These are phyloP conservation scores for Drosophila phalerata DNA, from an alignment of 2,888 invertebrate genomes.

Conservation along the genomic window DNA sequence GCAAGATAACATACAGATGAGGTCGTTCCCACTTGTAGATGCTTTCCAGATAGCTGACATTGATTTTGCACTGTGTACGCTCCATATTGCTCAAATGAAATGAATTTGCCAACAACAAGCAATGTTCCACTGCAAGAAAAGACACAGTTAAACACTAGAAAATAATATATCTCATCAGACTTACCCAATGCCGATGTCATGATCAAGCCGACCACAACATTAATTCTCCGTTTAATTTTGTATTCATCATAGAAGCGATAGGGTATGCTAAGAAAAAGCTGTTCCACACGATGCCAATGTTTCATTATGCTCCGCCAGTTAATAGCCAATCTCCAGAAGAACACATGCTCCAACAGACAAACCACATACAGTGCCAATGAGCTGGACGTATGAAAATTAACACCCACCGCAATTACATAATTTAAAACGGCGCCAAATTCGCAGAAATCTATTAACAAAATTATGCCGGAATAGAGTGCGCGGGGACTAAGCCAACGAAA, in stretches of 20 bases:
- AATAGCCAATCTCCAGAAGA: constrained; percentile 83
- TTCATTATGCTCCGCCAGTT: constrained; percentile 82
- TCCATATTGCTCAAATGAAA: constrained; percentile 76
- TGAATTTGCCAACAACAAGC: constrained; percentile 70
- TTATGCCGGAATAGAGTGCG: constrained; percentile 67
- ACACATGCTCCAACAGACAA: constrained; percentile 80
- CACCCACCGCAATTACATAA: constrained; percentile 63
- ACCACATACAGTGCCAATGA: constrained; percentile 74
- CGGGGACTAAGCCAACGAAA: constrained; percentile 79
- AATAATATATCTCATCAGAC: constrained; percentile 1
- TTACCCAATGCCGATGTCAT: constrained; percentile 78
- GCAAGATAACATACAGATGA: constrained; percentile 74
- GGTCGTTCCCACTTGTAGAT: constrained; percentile 80
- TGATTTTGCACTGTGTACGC: constrained; percentile 77
- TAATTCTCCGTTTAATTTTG: constrained; percentile 76
- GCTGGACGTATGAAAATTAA: constrained; percentile 80
- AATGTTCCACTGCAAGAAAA: constrained; percentile 77
- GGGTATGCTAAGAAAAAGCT: constrained; percentile 81
- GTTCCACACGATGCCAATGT: constrained; percentile 80
- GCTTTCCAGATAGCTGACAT: constrained; percentile 74
- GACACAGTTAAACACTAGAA: neutral
- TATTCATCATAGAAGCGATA: constrained; percentile 81
- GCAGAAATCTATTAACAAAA: constrained; percentile 67
- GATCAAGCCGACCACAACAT: constrained; percentile 67
- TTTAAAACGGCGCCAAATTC: constrained; percentile 77